These are phyloP conservation scores for Ernsta delagoae DNA, from an alignment of 2,888 invertebrate species.

Conservation along the genomic window DNA sequence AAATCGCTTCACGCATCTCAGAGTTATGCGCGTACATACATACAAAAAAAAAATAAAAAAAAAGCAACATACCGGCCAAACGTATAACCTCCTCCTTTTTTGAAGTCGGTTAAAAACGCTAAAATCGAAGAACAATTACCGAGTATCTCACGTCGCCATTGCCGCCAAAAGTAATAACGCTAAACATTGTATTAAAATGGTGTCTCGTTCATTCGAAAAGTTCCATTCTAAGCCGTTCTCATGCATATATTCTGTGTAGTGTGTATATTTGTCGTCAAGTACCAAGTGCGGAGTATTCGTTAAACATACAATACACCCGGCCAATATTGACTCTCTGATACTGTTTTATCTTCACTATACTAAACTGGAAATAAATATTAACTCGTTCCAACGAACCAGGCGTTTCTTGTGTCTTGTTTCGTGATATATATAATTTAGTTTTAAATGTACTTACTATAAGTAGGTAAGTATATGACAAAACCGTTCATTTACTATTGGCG, in stretches of 20 bases:
- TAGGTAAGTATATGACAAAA: too few relatives aligned
- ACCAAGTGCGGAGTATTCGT: constrained; percentile 39
- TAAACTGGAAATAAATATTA: constrained; percentile 35
- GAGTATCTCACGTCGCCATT: too few relatives aligned
- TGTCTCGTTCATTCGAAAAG: constrained; percentile 15
- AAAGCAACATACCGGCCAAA: too few relatives aligned
- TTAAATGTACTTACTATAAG: too few relatives aligned
- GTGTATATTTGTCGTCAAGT: constrained; percentile 10
- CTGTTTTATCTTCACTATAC: constrained; percentile 38
- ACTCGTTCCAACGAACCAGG: constrained; percentile 29
- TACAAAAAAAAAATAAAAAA: too few relatives aligned
- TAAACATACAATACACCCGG: constrained; percentile 40
- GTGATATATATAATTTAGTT: too few relatives aligned
- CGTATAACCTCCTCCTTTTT: too few relatives aligned
- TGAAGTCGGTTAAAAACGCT: too few relatives aligned
- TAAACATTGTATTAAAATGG: neutral
- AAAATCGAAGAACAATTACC: too few relatives aligned
- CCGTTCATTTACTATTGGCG: too few relatives aligned
- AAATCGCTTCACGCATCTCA: too few relatives aligned
- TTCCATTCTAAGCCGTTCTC: constrained; percentile 6
- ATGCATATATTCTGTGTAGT: constrained; percentile 11
- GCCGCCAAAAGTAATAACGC: neutral
- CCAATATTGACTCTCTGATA: constrained; percentile 44
- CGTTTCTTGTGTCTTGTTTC: neutral
- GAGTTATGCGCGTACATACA: too few relatives aligned